A percentile compares a stretch with the other conserved stretches of the same genome.
Evolutionary conservation across 2,888 invertebrate genomes (phyloP).

Genomic region (Pristionchus arcanus): DNA sequence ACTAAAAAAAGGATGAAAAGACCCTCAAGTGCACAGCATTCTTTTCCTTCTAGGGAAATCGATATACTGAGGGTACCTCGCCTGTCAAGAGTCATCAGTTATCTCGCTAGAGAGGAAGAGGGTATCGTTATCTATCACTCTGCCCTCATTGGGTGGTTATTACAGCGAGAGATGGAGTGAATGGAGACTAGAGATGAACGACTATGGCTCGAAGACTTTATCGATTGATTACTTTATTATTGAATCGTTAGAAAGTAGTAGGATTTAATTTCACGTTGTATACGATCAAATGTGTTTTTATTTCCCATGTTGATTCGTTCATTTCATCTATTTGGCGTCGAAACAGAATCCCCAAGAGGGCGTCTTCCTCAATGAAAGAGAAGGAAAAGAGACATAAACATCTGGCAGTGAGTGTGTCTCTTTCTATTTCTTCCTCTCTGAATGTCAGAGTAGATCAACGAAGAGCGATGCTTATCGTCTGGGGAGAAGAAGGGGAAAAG

Average conservation of each 20-base stretch:
- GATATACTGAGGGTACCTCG: background rate
- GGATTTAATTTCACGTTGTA: background rate
- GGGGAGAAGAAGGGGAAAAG: slow-evolving; percentile 1
- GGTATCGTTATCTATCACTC: slow-evolving; percentile 29
- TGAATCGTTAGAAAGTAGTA: background rate
- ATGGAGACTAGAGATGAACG: background rate
- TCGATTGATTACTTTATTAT: background rate
- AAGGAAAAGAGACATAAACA: slow-evolving; percentile 23
- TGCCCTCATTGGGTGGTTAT: slow-evolving; percentile 25
- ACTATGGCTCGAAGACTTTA: background rate
- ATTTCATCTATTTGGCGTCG: background rate
- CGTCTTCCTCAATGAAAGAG: background rate
- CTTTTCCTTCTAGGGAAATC: background rate
- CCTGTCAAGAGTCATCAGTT: slow-evolving; percentile 5
- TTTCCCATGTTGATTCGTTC: background rate
- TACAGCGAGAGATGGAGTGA: background rate
- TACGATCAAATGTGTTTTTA: background rate
- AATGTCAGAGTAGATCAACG: slow-evolving; percentile 44
- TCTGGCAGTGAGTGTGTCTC: slow-evolving; percentile 27
- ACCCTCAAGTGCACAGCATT: background rate
- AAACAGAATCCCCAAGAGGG: background rate
- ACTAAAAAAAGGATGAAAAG: background rate
- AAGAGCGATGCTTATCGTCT: slow-evolving; percentile 43
- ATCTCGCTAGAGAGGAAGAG: background rate
- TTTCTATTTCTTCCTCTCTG: slow-evolving; percentile 26